A percentile compares a stretch with the other conserved stretches of the same genome.
Evolutionary conservation across 2,797 vertebrate species (phyloP).

Genomic region (Mormyrops boulengeri): DNA sequence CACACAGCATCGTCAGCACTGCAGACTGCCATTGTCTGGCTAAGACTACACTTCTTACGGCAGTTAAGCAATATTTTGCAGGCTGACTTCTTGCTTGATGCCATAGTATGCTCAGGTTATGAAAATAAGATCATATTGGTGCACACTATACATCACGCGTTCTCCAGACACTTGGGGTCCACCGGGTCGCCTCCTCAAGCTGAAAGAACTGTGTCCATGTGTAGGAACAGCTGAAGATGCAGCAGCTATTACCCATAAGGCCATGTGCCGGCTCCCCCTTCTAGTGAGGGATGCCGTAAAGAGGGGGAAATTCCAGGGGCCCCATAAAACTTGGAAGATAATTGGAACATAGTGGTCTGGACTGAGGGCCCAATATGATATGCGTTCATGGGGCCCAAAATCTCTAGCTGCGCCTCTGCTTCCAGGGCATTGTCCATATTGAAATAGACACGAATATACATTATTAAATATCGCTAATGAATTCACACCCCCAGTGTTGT

Average conservation of each 20-base stretch:
- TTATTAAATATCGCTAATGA: slow-evolving; percentile 26
- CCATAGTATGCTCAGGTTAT: neutral
- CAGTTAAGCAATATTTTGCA: neutral
- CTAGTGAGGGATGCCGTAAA: slow-evolving; percentile 20
- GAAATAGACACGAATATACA: slow-evolving; percentile 70
- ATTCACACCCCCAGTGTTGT: neutral
- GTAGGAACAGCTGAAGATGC: neutral
- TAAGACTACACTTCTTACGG: neutral
- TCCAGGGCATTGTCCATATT: slow-evolving; percentile 45
- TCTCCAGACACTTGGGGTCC: neutral
- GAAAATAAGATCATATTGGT: neutral
- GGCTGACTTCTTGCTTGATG: neutral
- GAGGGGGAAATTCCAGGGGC: neutral
- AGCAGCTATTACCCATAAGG: neutral
- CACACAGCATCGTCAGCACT: neutral
- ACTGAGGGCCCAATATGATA: neutral
- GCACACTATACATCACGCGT: neutral
- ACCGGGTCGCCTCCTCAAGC: neutral
- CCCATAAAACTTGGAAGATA: neutral
- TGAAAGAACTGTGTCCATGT: neutral
- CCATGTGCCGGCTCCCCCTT: slow-evolving; percentile 18
- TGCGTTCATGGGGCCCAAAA: neutral
- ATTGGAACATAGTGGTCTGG: neutral
- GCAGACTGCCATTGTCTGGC: neutral
- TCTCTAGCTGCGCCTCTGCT: neutral